Evolutionary conservation across 2,113 vertebrate species (phyloP), one percentile per base, ranked within the genome.

Genomic region (Morphnarchus princeps): DNA sequence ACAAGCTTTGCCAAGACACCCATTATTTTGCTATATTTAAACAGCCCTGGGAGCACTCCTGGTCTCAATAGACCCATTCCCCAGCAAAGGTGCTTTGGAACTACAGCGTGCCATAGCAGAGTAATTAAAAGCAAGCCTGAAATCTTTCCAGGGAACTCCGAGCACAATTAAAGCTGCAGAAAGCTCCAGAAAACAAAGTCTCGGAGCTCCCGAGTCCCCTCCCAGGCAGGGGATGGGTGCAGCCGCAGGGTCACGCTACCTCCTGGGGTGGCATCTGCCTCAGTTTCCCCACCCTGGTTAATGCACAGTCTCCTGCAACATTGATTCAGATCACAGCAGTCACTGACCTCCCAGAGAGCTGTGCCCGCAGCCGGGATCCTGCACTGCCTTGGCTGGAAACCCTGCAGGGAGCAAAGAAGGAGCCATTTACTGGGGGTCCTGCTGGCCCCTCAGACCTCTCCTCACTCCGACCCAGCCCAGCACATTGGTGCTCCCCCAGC

Each of bases 291-390:
- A 1, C 58, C 34, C 52, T 11, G 59, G 22, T 26, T 19, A 6
- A 17, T 1, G 13, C 45, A 19, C 40, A 4, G 5, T 16, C 18
- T 79, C 49, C 58, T 13, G 0, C 0, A 1, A 54, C 13, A 5
- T 2, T 26, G 7, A 0, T 4, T 42, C 6, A 2, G 16, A 11
- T 16, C 84, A 32, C n/a, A 49, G 61, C 55, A 43, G 57, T 2
- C 40, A 5, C 77, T 19, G 52, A 4, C 22, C 55, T 61, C 59
- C 66, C 58, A 2, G 55, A 26, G 15, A 32, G n/a, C 59, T 43
- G 20, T 3, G 31, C 22, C 26, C 22, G 1, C 1, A 1, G 34
- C 67, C 1, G 0, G 43, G 21, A n/a, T 32, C 59, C 84, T 61
- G 20, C 63, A 9, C 21, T 32, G 5, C 28, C 36, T 21, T 2